Evolutionary conservation across 2,888 invertebrate species (phyloP).

Genomic region (Prosopocoilus inquinatus): DNA sequence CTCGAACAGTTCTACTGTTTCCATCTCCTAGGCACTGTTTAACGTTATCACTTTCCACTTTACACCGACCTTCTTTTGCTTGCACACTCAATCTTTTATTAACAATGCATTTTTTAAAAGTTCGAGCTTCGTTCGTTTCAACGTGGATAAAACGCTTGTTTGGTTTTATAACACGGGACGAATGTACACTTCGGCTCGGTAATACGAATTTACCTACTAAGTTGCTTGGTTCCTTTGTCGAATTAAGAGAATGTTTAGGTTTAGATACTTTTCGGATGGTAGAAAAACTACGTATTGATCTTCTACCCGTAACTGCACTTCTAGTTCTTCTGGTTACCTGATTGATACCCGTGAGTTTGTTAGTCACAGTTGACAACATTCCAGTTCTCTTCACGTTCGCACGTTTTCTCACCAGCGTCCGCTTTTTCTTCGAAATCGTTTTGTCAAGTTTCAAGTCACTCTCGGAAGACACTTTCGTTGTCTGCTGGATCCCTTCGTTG

Average conservation of each 20-base stretch:
- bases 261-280: conserved; percentile 25
- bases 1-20: conserved; percentile 49
- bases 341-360: conserved; percentile 14
- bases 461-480: neutral
- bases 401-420: conserved; percentile 14
- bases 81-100: conserved; percentile 33
- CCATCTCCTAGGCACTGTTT: conserved; percentile 48
- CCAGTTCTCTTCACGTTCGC: conserved; percentile 18
- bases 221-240: conserved; percentile 33
- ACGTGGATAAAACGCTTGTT: conserved; percentile 80
- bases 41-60: conserved; percentile 48
- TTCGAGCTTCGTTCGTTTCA: conserved; percentile 44
- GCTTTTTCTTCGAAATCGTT: conserved; percentile 8
- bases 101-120: conserved; percentile 43
- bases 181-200: conserved; percentile 79
- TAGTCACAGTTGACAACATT: conserved; percentile 13
- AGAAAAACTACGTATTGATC: conserved; percentile 27
- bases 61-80: conserved; percentile 18
- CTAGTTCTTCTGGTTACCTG: conserved; percentile 22
- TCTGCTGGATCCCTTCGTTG: neutral
- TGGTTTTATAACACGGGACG: conserved; percentile 83
- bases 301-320: conserved; percentile 24
- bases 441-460: neutral
- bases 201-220: conserved; percentile 67
- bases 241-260: conserved; percentile 19